Percentiles rank a stretch among this genome's conserved stretches.
phyloP scores from a whole-genome alignment of 2,888 invertebrate genomes.

The Luperina nickerlii region DNA sequence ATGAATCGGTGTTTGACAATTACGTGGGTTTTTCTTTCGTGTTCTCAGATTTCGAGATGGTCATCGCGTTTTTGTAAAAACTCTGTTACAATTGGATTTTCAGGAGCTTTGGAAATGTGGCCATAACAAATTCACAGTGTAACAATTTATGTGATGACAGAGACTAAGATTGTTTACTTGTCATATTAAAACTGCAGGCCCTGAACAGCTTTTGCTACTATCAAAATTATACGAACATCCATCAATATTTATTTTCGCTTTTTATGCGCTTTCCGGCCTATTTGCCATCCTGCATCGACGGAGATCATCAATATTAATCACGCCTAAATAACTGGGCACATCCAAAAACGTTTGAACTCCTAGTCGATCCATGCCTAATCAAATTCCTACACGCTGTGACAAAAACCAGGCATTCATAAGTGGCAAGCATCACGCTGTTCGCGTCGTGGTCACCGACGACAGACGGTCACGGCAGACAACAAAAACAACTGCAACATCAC shows the following conservation, averaged over 20 bases:
- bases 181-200: background rate
- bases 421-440: slow-evolving; percentile 70
- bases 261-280: slow-evolving; percentile 8
- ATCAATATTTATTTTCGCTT: slow-evolving; percentile 19
- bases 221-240: slow-evolving; percentile 16
- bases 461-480: slow-evolving; percentile 56
- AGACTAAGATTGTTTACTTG: background rate
- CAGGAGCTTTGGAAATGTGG: background rate
- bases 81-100: too few relatives aligned
- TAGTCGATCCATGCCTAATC: slow-evolving; percentile 50
- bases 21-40: background rate
- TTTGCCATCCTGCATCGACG: slow-evolving; percentile 14
- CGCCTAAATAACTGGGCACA: slow-evolving; percentile 21
- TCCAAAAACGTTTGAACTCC: slow-evolving; percentile 21
- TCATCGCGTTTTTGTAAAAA: background rate
- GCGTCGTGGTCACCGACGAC: slow-evolving; percentile 62
- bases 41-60: background rate
- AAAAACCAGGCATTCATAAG: slow-evolving; percentile 62
- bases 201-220: background rate
- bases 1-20: slow-evolving; percentile 26
- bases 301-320: slow-evolving; percentile 48
- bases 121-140: too few relatives aligned
- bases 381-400: slow-evolving; percentile 56
- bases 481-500: slow-evolving; percentile 48
- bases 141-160: background rate